Evolutionary conservation across 2,797 vertebrate genomes (phyloP).

Genomic region (Rhabdomys pumilio): DNA sequence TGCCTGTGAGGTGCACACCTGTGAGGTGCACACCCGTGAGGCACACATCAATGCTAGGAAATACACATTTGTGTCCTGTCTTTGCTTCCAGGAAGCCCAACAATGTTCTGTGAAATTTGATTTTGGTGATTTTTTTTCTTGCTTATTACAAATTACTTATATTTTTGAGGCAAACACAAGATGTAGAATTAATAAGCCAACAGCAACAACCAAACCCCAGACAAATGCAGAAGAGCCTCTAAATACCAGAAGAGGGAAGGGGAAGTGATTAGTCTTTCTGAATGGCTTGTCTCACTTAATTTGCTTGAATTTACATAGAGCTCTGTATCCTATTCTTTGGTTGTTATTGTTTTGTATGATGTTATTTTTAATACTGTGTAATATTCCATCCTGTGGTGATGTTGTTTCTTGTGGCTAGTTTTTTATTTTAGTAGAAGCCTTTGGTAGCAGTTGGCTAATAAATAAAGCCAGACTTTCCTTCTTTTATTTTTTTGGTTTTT

Average conservation of each 20-base stretch:
- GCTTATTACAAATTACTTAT: conserved; percentile 20
- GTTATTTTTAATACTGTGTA: background rate
- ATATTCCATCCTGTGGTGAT: background rate
- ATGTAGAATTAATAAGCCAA: conserved; percentile 21
- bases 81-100: conserved; percentile 11
- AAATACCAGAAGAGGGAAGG: background rate
- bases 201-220: background rate
- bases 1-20: background rate
- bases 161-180: background rate
- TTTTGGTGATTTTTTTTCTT: conserved; percentile 53
- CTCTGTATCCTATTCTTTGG: background rate
- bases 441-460: background rate
- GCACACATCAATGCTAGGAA: background rate
- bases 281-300: background rate
- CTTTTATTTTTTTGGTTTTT: no score
- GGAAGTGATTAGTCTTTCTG: background rate
- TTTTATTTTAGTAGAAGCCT: background rate
- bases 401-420: background rate
- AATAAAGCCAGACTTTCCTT: background rate
- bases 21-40: background rate
- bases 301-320: conserved; percentile 4
- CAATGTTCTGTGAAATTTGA: background rate
- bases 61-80: background rate
- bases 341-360: background rate
- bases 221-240: background rate